These are phyloP conservation scores for Pseudochirops corinnae DNA, from an alignment of 2,797 vertebrate species.

Conservation along the genomic window DNA sequence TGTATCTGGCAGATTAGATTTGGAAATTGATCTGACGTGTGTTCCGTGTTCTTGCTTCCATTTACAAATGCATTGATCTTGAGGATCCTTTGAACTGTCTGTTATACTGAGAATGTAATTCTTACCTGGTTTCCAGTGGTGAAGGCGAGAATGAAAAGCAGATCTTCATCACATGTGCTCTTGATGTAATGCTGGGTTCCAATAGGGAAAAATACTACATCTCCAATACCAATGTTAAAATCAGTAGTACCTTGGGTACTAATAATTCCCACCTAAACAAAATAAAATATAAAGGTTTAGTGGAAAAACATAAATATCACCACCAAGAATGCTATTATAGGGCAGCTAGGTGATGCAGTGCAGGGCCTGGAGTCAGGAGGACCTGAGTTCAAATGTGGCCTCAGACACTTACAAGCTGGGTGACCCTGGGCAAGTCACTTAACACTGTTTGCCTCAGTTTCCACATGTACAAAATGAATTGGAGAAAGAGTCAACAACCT, in stretches of 20 bases:
- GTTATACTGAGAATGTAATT: neutral
- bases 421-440: neutral
- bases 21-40: neutral
- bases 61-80: neutral
- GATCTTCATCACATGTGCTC: slow-evolving; percentile 81
- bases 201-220: slow-evolving; percentile 84
- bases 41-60: neutral
- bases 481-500: neutral
- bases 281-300: neutral
- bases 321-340: neutral
- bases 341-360: neutral
- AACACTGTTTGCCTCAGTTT: neutral
- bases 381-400: neutral
- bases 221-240: slow-evolving; percentile 81
- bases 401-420: neutral
- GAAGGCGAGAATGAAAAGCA: slow-evolving; percentile 83
- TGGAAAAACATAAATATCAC: slow-evolving; percentile 30
- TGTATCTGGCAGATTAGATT: neutral
- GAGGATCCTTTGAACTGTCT: neutral
- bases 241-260: slow-evolving; percentile 56
- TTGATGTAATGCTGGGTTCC: slow-evolving; percentile 84
- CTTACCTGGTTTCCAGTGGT: slow-evolving; percentile 83
- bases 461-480: neutral
- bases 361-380: neutral
- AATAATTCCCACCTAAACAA: slow-evolving; percentile 74